A percentile compares a stretch with the other conserved stretches of the same genome.
phyloP scores from a whole-genome alignment of 1,140 invertebrate genomes.

The Mylabris phalerata region DNA sequence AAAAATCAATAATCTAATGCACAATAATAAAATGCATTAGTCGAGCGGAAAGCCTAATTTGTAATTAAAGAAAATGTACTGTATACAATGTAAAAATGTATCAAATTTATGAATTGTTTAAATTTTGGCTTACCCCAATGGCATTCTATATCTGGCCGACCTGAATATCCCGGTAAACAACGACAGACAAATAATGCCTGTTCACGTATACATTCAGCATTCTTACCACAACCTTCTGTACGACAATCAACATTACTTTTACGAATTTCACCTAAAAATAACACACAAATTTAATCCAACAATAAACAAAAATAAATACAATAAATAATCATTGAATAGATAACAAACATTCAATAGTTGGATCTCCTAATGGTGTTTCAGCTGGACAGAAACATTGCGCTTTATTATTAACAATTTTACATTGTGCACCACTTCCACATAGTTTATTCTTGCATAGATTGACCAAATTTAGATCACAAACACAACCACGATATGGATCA shows the following conservation, averaged over 20 bases:
- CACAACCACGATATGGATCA: constrained; percentile 70
- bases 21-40: constrained; percentile 16
- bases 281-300: too few species aligned
- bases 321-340: neutral
- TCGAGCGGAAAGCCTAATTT: constrained; percentile 29
- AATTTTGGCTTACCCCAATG: constrained; percentile 63
- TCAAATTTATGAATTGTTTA: neutral
- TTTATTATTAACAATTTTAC: constrained; percentile 57
- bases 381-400: constrained; percentile 78
- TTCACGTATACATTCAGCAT: constrained; percentile 72
- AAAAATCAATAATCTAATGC: too few species aligned
- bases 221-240: constrained; percentile 71
- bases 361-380: constrained; percentile 75
- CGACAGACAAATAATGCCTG: constrained; percentile 74
- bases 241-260: constrained; percentile 65
- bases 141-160: constrained; percentile 67
- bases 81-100: constrained; percentile 34
- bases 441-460: constrained; percentile 62
- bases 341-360: constrained; percentile 71
- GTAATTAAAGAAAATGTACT: constrained; percentile 23
- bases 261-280: constrained; percentile 53
- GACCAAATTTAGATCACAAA: constrained; percentile 56
- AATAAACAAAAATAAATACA: constrained; percentile 20
- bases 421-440: constrained; percentile 78
- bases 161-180: constrained; percentile 67